A percentile compares a stretch with the other conserved stretches of the same genome.
phyloP scores from a whole-genome alignment of 2,888 invertebrate genomes.

The Lucinisca nassula region DNA sequence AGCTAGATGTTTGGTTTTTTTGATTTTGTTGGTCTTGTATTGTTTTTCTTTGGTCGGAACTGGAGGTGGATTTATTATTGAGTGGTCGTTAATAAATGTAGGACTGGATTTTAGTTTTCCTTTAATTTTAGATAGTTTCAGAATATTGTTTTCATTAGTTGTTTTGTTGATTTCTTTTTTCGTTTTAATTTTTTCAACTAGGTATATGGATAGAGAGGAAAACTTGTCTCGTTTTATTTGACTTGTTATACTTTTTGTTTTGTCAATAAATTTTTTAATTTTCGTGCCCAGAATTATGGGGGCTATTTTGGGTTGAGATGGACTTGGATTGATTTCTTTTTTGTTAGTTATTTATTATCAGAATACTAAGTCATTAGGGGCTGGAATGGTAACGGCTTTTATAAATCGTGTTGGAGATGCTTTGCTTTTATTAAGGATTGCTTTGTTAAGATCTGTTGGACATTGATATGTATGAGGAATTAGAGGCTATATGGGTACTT shows the following conservation, averaged over 20 bases:
- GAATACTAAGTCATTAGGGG: conserved; percentile 91
- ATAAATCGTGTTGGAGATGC: conserved; percentile 93
- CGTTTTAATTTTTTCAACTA: conserved; percentile 91
- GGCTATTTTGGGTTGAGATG: conserved; percentile 93
- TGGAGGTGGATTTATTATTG: neutral
- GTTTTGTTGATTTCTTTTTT: conserved; percentile 90
- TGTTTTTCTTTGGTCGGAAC: neutral
- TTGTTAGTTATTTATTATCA: conserved; percentile 93
- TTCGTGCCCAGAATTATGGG: conserved; percentile 92
- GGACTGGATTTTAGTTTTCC: neutral
- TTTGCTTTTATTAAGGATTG: conserved; percentile 89
- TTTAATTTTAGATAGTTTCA: neutral
- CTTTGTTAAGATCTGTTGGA: conserved; percentile 69
- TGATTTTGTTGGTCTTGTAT: neutral
- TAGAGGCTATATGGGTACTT: neutral
- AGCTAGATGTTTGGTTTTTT: neutral
- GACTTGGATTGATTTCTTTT: conserved; percentile 92
- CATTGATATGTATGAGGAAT: conserved; percentile 86
- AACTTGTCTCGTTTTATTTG: conserved; percentile 91
- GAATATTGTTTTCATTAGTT: neutral
- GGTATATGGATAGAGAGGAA: conserved; percentile 90
- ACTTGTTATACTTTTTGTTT: conserved; percentile 91
- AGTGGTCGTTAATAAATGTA: neutral
- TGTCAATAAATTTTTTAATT: conserved; percentile 92
- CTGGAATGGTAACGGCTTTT: conserved; percentile 92